Base-by-base conservation (phyloP, 2,113 vertebrate genomes). In the Leiothrix lutea region DNA sequence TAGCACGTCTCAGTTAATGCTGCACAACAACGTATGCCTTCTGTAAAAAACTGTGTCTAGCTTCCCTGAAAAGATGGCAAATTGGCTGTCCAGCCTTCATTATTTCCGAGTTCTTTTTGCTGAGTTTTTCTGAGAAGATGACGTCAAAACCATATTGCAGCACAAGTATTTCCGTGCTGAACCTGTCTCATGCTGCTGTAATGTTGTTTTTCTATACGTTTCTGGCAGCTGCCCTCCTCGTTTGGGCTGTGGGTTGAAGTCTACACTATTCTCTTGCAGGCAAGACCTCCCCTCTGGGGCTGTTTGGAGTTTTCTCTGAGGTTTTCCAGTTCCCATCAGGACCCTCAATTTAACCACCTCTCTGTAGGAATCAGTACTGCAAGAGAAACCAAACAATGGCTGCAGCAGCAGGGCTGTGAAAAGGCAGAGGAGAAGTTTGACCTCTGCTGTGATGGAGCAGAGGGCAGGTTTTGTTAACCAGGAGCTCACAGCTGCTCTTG, bases 281-380 rank as follows among this genome's bases (percentile, higher is more conserved):
- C n/a, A 47, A 74, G n/a, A n/a, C 17, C 0, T 1, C 4, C 4
- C 22, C 22, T 22, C 20, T 7, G 12, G n/a, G n/a, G 57, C 36
- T 69, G 9, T 45, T 26, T 10, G 5, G 28, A 86, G 31, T 11
- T 64, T 74, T 62, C 61, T 72, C 70, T n/a, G 22, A 3, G 11
- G 9, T 77, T n/a, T 44, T 28, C 35, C 42, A 45, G 33, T 21
- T 88, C 26, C 21, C 23, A 16, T 47, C 0, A 1, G 40, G 21
- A 13, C 13, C 3, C 6, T 5, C 5, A 57, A 0, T 38, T 25
- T 65, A 77, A 85, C 22, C 20, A 67, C 2, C 23, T 62, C 56
- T 74, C n/a, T 47, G 65, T 38, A 70, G 36, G 28, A 72, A 83
- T 23, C 35, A 36, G 5, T 33, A 31, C n/a, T 53, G 53, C 69